phyloP scores from a whole-genome alignment of 1,140 invertebrate genomes.

The Camponotus vicinus region DNA sequence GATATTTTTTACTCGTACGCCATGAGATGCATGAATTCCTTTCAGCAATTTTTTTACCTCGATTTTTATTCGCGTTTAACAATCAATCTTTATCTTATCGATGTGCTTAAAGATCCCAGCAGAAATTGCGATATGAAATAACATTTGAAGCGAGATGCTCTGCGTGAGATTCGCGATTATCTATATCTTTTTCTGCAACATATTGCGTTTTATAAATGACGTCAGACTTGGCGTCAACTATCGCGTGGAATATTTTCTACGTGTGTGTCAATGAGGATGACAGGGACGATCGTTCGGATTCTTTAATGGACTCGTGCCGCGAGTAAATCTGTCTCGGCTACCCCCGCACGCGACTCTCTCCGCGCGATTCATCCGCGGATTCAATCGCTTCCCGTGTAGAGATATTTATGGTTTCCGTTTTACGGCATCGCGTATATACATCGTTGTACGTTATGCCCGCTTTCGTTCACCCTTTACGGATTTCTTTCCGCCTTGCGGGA shows the following conservation, averaged over 20 bases:
- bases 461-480: neutral
- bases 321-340: conserved; percentile 7
- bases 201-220: too few relatives aligned
- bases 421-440: conserved; percentile 6
- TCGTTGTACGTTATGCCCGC: conserved; percentile 4
- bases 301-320: neutral
- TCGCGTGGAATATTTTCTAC: neutral
- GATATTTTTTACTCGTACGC: neutral
- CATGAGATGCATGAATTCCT: neutral
- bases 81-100: too few relatives aligned
- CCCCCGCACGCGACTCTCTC: neutral
- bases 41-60: neutral
- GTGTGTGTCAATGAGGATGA: neutral
- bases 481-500: neutral
- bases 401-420: conserved; percentile 48
- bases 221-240: too few relatives aligned
- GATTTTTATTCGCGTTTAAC: neutral
- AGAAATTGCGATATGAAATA: neutral
- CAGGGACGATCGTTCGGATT: neutral
- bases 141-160: neutral
- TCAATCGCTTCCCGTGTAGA: conserved; percentile 36
- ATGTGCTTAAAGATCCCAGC: too few relatives aligned
- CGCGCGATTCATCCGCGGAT: neutral
- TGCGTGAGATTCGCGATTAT: neutral
- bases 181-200: neutral